Evolutionary conservation across 2,797 vertebrate species (phyloP).

Genomic region (Enoplosus armatus): DNA sequence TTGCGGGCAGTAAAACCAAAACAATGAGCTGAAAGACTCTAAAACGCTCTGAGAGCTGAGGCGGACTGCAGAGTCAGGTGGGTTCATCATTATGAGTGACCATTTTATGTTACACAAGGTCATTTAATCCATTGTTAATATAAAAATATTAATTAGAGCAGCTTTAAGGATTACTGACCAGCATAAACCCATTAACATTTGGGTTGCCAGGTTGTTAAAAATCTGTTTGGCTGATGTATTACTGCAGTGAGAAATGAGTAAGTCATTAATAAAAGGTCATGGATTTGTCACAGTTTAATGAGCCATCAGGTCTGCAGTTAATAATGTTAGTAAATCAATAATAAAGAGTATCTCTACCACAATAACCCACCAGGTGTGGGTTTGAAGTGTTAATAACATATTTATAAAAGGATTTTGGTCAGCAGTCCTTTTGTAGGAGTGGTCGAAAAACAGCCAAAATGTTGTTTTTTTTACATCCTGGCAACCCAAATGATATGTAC

Average conservation of each 20-base stretch:
- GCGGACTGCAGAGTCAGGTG: no score
- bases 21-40: not conserved
- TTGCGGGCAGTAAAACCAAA: not conserved
- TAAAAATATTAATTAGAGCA: not conserved
- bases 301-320: not conserved
- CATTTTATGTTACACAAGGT: not conserved
- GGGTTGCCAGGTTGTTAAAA: conserved; percentile 4
- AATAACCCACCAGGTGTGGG: not conserved
- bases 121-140: not conserved
- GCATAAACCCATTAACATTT: not conserved
- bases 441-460: not conserved
- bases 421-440: not conserved
- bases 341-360: not conserved
- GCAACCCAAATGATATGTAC: not conserved
- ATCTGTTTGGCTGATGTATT: conserved; percentile 1
- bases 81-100: not conserved
- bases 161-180: not conserved
- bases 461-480: not conserved
- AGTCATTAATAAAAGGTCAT: conserved; percentile 24
- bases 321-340: not conserved
- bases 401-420: not conserved
- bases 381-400: not conserved
- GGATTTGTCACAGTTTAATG: conserved; percentile 5
- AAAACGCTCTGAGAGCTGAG: not conserved
- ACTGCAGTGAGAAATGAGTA: conserved; percentile 10